Evolutionary conservation across 2,113 vertebrate genomes (phyloP).

Genomic region (Marcusenius ussheri): DNA sequence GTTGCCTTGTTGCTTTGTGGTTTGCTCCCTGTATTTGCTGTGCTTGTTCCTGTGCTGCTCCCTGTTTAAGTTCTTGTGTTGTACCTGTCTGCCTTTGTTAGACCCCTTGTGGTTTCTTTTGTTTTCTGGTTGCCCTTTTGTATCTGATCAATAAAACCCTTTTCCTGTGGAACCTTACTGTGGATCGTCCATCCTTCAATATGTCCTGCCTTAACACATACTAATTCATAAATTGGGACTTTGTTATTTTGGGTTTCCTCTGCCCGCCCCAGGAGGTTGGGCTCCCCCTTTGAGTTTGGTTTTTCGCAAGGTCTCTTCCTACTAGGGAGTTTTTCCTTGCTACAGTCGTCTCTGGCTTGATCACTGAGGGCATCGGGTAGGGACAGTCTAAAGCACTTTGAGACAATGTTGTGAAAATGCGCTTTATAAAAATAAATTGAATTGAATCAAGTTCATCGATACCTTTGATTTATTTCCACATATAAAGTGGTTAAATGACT

Average conservation of each 20-base stretch:
- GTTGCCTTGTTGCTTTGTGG: neutral
- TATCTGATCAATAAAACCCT: neutral
- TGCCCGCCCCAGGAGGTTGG: neutral
- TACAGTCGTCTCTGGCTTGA: neutral
- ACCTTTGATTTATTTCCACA: neutral
- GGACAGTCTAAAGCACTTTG: no score
- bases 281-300: neutral
- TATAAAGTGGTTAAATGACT: neutral
- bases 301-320: neutral
- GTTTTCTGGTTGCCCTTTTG: neutral
- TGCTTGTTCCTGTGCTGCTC: neutral
- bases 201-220: neutral
- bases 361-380: neutral
- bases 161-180: neutral
- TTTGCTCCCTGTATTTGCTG: neutral
- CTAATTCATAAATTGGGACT: neutral
- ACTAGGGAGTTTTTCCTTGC: neutral
- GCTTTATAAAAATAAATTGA: neutral
- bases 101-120: neutral
- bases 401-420: neutral
- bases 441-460: neutral
- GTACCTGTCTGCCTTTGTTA: neutral
- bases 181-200: neutral
- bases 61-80: neutral
- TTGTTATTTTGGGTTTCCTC: neutral